phyloP scores from a whole-genome alignment of 1,140 invertebrate genomes.

The Melitaea cinxia region DNA sequence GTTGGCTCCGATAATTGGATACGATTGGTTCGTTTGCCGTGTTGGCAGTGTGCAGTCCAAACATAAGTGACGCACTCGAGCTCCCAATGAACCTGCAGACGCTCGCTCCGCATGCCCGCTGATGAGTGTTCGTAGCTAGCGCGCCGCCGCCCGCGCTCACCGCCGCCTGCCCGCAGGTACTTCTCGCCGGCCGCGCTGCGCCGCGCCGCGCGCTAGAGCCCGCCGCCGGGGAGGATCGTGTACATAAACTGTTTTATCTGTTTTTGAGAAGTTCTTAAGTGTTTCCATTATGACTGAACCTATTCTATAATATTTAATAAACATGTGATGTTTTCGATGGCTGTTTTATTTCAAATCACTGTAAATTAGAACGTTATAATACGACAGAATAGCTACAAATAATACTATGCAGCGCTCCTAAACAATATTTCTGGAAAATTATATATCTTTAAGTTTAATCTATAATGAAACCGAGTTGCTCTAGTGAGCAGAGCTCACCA shows the following conservation, averaged over 20 bases:
- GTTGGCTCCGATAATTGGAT: constrained; percentile 14
- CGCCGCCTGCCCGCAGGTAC: constrained; percentile 26
- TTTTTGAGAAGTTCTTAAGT: constrained; percentile 35
- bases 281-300: constrained; percentile 44
- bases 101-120: constrained; percentile 31
- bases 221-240: background rate
- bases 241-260: constrained; percentile 44
- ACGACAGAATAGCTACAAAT: too few relatives aligned
- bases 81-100: constrained; percentile 14
- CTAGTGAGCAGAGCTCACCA: too few relatives aligned
- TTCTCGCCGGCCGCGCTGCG: constrained; percentile 33
- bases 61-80: constrained; percentile 1
- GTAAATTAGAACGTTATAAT: background rate
- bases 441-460: too few relatives aligned
- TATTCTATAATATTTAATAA: constrained; percentile 46
- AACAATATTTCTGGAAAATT: too few relatives aligned
- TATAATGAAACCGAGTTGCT: too few relatives aligned
- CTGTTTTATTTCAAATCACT: constrained; percentile 15
- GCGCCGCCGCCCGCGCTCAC: background rate
- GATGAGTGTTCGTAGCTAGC: constrained; percentile 16
- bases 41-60: constrained; percentile 10
- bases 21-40: constrained; percentile 20
- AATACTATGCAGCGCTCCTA: too few relatives aligned
- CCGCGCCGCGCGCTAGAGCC: constrained; percentile 20
- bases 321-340: constrained; percentile 40